Conservation (phyloP, 2,113 vertebrate species). For the Rostratula benghalensis region DNA sequence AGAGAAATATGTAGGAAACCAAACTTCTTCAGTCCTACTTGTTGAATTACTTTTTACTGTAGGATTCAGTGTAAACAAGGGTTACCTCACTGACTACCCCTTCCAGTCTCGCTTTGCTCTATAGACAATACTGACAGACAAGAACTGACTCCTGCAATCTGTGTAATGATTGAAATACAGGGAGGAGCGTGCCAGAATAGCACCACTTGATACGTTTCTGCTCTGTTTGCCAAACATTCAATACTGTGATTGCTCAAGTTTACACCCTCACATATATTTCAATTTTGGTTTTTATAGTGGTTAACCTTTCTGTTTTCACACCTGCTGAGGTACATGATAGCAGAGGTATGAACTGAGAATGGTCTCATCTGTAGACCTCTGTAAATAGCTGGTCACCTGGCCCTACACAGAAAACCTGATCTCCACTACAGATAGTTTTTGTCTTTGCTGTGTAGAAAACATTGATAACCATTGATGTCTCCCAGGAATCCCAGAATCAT, state of each 20-base stretch:
- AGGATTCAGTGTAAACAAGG: not conserved
- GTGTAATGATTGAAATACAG: fast-evolving
- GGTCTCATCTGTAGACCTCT: not conserved
- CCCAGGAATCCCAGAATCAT: too few relatives aligned
- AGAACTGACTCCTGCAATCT: not conserved
- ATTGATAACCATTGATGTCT: not conserved
- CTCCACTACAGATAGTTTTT: not conserved
- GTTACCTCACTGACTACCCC: not conserved
- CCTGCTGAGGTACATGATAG: not conserved
- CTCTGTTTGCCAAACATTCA: not conserved
- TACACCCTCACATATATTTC: not conserved
- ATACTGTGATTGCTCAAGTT: not conserved
- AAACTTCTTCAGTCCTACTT: not conserved
- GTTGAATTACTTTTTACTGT: not conserved
- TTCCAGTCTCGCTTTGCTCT: not conserved
- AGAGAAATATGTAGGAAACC: not conserved
- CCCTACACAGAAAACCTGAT: not conserved
- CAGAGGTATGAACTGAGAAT: not conserved
- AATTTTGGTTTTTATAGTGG: not conserved
- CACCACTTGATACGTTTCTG: not conserved
- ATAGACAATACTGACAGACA: not conserved
- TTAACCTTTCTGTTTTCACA: not conserved
- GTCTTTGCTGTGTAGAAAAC: not conserved
- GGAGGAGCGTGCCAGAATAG: not conserved
- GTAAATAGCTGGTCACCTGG: not conserved